A percentile compares a stretch with the other conserved stretches of the same genome.
These are phyloP conservation scores for Enteromius unitaeniatus DNA, from an alignment of 2,797 vertebrate genomes.

Conservation along the genomic window DNA sequence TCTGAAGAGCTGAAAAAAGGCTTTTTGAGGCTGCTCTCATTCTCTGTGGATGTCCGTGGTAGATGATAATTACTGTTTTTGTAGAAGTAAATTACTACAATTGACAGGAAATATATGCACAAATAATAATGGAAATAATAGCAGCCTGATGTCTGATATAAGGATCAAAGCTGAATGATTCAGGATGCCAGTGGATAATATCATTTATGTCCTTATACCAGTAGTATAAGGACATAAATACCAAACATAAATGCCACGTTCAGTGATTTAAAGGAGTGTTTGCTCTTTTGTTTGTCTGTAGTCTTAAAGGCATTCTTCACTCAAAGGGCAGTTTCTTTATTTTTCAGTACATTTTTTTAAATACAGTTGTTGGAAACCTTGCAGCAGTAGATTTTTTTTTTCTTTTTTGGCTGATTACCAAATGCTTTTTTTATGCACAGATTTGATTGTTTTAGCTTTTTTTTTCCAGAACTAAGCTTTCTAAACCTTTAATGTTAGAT, in stretches of 20 bases:
- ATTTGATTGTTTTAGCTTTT: neutral
- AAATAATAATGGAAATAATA: neutral
- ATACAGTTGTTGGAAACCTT: neutral
- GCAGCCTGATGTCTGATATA: slow-evolving; percentile 1
- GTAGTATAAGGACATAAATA: slow-evolving; percentile 9
- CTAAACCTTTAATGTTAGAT: neutral
- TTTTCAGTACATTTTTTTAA: neutral
- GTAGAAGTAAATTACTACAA: neutral
- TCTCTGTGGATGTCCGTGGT: neutral
- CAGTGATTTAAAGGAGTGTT: neutral
- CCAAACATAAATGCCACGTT: slow-evolving; percentile 14
- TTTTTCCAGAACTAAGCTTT: neutral
- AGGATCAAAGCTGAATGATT: neutral
- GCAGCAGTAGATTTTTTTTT: neutral
- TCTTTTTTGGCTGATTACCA: neutral
- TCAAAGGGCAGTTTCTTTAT: neutral
- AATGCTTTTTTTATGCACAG: neutral
- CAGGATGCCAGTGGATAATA: neutral
- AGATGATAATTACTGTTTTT: slow-evolving; percentile 7
- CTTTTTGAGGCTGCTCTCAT: neutral
- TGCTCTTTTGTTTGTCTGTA: neutral
- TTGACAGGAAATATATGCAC: neutral
- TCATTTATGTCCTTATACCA: neutral
- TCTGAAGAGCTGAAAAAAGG: neutral
- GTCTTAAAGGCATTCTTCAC: neutral